phyloP scores from a whole-genome alignment of 92 coral and sea anemone genomes.

The Heliopora coerulea region DNA sequence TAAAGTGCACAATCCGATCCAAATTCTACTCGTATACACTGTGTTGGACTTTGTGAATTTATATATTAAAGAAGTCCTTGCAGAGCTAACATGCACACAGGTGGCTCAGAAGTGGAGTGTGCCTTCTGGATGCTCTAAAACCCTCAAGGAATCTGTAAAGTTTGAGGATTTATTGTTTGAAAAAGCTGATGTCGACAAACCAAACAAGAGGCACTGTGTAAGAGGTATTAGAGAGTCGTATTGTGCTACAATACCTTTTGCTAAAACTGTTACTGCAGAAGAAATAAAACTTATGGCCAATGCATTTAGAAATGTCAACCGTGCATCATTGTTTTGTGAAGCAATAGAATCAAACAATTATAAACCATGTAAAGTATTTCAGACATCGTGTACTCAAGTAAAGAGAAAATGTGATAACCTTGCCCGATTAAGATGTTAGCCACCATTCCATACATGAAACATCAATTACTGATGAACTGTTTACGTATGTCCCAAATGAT shows the following conservation, averaged over 20 bases:
- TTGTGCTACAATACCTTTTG: constrained; percentile 30
- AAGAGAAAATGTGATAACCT: constrained; percentile 11
- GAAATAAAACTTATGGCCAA: constrained; percentile 19
- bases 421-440: too few species aligned
- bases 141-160: constrained; percentile 46
- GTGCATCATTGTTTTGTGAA: constrained; percentile 16
- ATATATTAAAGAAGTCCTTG: constrained; percentile 46
- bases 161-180: constrained; percentile 26
- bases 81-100: constrained; percentile 59
- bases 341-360: constrained; percentile 27
- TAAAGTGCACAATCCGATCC: too few species aligned
- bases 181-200: constrained; percentile 40
- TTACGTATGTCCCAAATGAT: too few species aligned
- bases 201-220: constrained; percentile 17
- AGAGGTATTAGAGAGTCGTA: constrained; percentile 17
- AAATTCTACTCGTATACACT: too few species aligned
- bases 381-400: constrained; percentile 42
- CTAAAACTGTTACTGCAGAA: constrained; percentile 16
- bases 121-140: constrained; percentile 46
- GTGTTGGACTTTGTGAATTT: constrained; percentile 49
- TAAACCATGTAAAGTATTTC: constrained; percentile 29
- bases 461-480: constrained; percentile 3
- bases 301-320: constrained; percentile 14
- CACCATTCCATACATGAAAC: background rate
- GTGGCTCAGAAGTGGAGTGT: constrained; percentile 60